Evolutionary conservation across 2,113 vertebrate genomes (phyloP), one percentile per base, ranked within the genome.

Genomic region (Tricholaema leucomelas): DNA sequence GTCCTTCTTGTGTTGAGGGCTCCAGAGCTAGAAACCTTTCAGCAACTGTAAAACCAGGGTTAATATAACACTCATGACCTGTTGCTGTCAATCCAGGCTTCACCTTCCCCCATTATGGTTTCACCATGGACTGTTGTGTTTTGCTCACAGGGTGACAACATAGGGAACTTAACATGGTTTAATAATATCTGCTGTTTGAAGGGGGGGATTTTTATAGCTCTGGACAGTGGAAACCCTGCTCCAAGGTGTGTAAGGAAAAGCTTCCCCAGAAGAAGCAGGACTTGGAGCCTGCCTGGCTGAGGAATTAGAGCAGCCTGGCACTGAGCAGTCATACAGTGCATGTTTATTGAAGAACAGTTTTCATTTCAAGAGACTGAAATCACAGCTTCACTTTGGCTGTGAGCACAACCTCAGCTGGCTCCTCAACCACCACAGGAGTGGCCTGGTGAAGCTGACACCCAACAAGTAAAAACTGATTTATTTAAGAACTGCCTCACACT

Each of bases 51-150:
- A 27, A 50, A 40, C 2, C 9, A n/a, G 36, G 36, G 23, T 17
- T 28, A 9, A n/a, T 3, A 0, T 0, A 5, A 9, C 74, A n/a
- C 0, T 8, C 30, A 2, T 1, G 46, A 9, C 8, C 42, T 60
- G 20, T 28, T 44, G 42, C 7, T 48, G 63, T 16, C 36, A 40
- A 9, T 2, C 1, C 1, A 10, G 33, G 33, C 27, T 55, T 50
- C 50, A 55, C 42, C 67, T 64, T 3, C 78, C 78, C 44, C 28
- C 15, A 1, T 0, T 1, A 3, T 1, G 5, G 8, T 60, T 31
- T 10, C 64, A 38, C 71, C 38, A 12, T 0, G 8, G 18, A 3
- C 64, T 25, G 30, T 0, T 31, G n/a, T 11, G 63, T 55, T 72
- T 12, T 24, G 30, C n/a, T 87, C n/a, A 3, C 17, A 8, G 48